Percentiles rank a stretch among this genome's conserved stretches.
phyloP scores from a whole-genome alignment of 1,140 invertebrate genomes.

The Latrodectus geometricus region DNA sequence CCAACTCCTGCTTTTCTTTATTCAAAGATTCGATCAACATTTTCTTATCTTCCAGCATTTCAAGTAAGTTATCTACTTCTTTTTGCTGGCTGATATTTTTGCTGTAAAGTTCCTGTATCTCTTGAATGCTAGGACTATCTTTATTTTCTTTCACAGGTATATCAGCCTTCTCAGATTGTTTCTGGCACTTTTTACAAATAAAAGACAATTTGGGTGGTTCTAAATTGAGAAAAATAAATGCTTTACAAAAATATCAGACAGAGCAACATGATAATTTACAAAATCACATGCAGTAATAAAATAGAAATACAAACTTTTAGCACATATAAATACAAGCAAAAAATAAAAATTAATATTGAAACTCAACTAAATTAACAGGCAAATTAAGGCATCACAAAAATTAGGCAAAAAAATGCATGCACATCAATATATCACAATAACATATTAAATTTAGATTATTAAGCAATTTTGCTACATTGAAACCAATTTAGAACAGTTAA shows the following conservation, averaged over 20 bases:
- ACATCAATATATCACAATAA: too few species aligned
- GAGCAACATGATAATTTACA: background rate
- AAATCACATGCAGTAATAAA: background rate
- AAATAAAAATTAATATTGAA: too few species aligned
- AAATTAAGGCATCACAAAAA: too few species aligned
- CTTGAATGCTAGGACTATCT: background rate
- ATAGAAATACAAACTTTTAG: too few species aligned
- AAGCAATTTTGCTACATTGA: background rate
- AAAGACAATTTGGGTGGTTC: conserved; percentile 23
- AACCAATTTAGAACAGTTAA: background rate
- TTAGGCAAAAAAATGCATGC: too few species aligned
- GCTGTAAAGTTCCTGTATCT: background rate
- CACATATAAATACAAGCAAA: too few species aligned
- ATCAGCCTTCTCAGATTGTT: background rate
- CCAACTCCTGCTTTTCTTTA: conserved; percentile 25
- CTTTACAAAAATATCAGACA: background rate
- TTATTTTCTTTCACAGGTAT: background rate
- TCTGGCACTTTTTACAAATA: conserved; percentile 40
- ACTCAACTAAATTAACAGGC: too few species aligned
- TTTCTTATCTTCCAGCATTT: conserved; percentile 3
- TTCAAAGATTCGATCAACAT: background rate
- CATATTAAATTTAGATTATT: background rate
- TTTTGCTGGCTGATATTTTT: conserved; percentile 11
- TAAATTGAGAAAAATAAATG: background rate
- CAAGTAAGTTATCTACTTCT: background rate